phyloP scores from a whole-genome alignment of 2,113 vertebrate genomes.

The Erinaceus europaeus region DNA sequence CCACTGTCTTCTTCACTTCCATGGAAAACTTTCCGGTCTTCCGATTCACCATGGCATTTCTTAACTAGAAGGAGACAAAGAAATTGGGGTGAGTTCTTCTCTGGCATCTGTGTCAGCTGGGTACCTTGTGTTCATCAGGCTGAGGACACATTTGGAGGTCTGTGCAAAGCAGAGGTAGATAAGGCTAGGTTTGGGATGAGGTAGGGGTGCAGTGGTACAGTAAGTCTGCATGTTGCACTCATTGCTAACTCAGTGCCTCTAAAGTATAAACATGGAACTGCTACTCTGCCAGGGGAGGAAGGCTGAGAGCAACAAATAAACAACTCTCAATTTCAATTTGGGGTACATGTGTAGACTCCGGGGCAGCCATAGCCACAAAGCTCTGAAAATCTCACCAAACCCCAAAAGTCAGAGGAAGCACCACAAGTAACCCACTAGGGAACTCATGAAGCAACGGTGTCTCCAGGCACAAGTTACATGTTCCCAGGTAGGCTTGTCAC shows the following conservation, averaged over 20 bases:
- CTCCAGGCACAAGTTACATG: background rate
- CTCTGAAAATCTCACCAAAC: background rate
- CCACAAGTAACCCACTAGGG: background rate
- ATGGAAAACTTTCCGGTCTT: constrained; percentile 98
- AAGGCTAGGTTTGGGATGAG: fast-evolving
- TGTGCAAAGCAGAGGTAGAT: background rate
- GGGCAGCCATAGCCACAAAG: background rate
- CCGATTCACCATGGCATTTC: constrained; percentile 98
- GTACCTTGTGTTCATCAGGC: background rate
- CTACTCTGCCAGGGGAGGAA: background rate
- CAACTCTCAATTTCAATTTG: background rate
- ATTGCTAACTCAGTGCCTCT: background rate
- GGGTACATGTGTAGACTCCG: background rate
- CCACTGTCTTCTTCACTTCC: constrained; percentile 98
- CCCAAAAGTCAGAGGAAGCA: background rate
- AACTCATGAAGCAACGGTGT: background rate
- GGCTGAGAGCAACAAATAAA: background rate
- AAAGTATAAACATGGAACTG: background rate
- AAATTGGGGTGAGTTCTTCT: constrained; percentile 34
- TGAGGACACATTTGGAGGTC: background rate
- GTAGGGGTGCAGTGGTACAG: too few species aligned
- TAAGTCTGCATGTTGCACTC: too few species aligned
- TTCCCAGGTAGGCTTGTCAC: constrained; percentile 16
- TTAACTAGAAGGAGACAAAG: constrained; percentile 83
- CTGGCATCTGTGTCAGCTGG: background rate